Evolutionary conservation across 2,888 invertebrate species (phyloP).

Genomic region (Steromphala cineraria): DNA sequence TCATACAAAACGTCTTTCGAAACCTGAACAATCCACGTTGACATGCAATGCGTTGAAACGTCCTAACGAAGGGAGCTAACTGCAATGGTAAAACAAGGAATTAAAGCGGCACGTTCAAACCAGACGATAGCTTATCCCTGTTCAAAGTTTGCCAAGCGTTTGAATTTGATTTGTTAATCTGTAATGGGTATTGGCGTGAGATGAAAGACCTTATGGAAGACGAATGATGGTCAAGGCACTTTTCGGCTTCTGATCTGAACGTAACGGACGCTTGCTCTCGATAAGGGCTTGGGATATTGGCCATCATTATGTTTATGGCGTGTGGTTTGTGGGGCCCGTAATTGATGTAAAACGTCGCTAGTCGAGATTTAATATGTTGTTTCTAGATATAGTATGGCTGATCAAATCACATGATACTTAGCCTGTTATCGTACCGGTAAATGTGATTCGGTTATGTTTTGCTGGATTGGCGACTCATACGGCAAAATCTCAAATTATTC

Average conservation of each 20-base stretch:
- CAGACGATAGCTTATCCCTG: neutral
- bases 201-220: neutral
- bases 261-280: neutral
- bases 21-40: neutral
- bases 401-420: too few species aligned
- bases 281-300: neutral
- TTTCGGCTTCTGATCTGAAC: too few species aligned
- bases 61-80: neutral
- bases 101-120: slow-evolving; percentile 6
- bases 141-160: slow-evolving; percentile 1
- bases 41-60: neutral
- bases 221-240: neutral
- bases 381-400: too few species aligned
- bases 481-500: too few species aligned
- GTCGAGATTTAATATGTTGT: neutral
- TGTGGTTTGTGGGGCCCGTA: neutral
- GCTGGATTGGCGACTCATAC: too few species aligned
- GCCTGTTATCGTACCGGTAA: too few species aligned
- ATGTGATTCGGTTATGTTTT: too few species aligned
- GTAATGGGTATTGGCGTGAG: neutral
- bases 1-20: neutral
- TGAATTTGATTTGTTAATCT: slow-evolving; percentile 6
- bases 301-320: neutral
- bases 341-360: neutral
- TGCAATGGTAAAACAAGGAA: neutral